Base-by-base conservation (phyloP, 2,113 vertebrate genomes). In the Peucedramus taeniatus region DNA sequence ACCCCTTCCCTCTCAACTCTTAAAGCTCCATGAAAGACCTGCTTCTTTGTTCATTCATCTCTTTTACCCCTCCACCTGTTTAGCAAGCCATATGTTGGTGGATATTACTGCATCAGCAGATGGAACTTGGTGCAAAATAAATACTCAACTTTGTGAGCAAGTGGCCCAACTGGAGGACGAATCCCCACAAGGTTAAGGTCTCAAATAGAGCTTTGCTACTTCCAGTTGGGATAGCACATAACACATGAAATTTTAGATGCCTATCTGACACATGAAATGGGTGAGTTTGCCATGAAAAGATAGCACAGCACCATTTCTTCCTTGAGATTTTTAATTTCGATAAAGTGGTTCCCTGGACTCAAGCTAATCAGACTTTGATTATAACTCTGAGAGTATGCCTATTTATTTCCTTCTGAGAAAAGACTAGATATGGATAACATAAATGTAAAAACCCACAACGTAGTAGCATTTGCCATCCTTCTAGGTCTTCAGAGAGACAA, bases 1-100 rank as follows among this genome's bases (percentile, higher is more conserved):
- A 9, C 0, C 2, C 26, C 2, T 11, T 39, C 5, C 11, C 9
- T 5, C 13, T 2, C 19, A 65, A 10, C 15, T 18, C 8, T 28
- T 79, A n/a, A 74, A 54, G 39, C 9, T 59, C 4, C 3, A 40
- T 65, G 12, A 74, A 94, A n/a, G 8, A 56, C 7, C 21, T 64
- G 7, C 6, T 17, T 81, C 45, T 84, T 53, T 78, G 12, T 23
- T 76, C 15, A 35, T n/a, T 49, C 13, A 11, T 65, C 37, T 21
- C 9, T 87, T 75, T 63, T 35, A 37, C 7, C 5, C 4, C 13
- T 42, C 14, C 15, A 63, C 15, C 14, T 92, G 11, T 49, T 77
- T 45, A 35, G 15, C 15, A 64, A 65, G 24, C 9, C 9, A 6
- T 26, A 19, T 5, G 1, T 51, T 59, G 35, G 5, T 30, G 11